A percentile compares a stretch with the other conserved stretches of the same genome.
Conservation (phyloP, 2,797 vertebrate genomes). For the Ceyx erithaca region DNA sequence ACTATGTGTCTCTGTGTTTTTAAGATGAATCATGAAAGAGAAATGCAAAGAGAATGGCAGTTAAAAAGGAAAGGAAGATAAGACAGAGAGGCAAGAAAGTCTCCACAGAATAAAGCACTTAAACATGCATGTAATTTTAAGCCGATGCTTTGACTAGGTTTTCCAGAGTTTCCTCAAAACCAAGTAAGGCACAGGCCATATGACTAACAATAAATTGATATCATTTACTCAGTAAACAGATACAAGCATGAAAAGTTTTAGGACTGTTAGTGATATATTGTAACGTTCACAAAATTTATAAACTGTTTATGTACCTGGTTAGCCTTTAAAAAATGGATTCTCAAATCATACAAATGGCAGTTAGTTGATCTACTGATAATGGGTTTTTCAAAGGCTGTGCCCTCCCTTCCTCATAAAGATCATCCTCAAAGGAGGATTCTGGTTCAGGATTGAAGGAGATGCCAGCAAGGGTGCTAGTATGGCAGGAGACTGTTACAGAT, state of each 20-base stretch:
- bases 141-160: background rate
- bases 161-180: background rate
- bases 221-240: background rate
- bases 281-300: background rate
- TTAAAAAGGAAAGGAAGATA: background rate
- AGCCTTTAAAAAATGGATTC: background rate
- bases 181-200: background rate
- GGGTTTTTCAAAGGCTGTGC: background rate
- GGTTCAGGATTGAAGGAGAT: background rate
- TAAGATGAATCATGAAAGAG: background rate
- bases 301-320: background rate
- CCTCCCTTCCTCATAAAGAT: background rate
- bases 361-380: background rate
- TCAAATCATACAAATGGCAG: background rate
- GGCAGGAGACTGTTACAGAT: background rate
- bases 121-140: background rate
- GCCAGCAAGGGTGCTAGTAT: background rate
- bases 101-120: background rate
- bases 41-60: background rate
- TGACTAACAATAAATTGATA: background rate
- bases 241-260: background rate
- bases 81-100: background rate
- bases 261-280: background rate
- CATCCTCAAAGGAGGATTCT: background rate
- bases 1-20: background rate